Evolutionary conservation across 2,888 invertebrate genomes (phyloP).

Genomic region (Pristionchus arcanus): DNA sequence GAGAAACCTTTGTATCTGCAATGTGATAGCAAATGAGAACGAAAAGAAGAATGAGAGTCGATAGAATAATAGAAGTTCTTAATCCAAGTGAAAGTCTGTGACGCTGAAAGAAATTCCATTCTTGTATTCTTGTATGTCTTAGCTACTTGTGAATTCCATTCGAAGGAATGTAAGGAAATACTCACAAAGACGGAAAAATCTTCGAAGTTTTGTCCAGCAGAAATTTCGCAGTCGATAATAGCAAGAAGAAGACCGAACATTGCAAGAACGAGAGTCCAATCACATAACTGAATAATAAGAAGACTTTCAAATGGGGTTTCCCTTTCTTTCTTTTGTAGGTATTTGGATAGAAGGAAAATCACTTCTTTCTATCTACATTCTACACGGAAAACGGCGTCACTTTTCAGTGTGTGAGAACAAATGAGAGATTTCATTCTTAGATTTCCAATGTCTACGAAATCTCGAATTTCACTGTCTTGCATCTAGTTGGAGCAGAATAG

Average conservation of each 20-base stretch:
- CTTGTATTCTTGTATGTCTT: neutral
- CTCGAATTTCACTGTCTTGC: neutral
- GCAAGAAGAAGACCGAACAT: slow-evolving; percentile 68
- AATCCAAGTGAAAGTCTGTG: slow-evolving; percentile 61
- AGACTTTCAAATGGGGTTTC: neutral
- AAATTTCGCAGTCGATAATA: slow-evolving; percentile 73
- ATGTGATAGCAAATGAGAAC: slow-evolving; percentile 99
- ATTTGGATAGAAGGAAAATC: neutral
- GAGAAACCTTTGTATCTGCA: slow-evolving; percentile 96
- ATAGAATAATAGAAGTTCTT: slow-evolving; percentile 82
- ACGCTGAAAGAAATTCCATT: slow-evolving; percentile 57
- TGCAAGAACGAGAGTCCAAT: slow-evolving; percentile 44
- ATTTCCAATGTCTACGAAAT: neutral
- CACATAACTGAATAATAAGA: slow-evolving; percentile 20
- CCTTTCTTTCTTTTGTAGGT: neutral
- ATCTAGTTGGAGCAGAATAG: neutral
- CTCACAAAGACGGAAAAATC: slow-evolving; percentile 33
- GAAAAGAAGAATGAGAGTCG: slow-evolving; percentile 98
- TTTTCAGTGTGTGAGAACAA: neutral
- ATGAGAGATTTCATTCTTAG: neutral
- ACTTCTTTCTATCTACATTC: neutral
- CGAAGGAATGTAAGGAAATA: neutral
- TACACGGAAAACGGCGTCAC: neutral
- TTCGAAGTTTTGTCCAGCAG: slow-evolving; percentile 60
- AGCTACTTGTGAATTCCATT: neutral